Base-by-base conservation (phyloP, 2,797 vertebrate genomes). In the Rhinogobio ventralis region DNA sequence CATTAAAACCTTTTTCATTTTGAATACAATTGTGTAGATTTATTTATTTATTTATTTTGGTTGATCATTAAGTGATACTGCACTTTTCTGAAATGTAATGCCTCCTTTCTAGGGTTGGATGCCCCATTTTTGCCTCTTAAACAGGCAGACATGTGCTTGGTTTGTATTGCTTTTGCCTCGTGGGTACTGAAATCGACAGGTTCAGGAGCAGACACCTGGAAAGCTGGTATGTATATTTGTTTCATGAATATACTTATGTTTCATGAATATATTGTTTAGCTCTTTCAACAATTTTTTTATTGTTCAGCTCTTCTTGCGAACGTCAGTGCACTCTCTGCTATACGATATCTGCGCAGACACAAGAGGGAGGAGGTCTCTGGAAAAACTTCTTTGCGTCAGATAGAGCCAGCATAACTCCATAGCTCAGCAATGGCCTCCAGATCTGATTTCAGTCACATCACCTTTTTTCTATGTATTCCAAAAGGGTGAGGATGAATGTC, bases 121-220 rank as follows among this genome's bases (percentile, higher is more conserved):
- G 86, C 88, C 14, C 69, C 93, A n/a, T 83, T 95, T 7, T 82
- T 96, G 82, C 93, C 93, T 20, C 89, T 95, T 67, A 93, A 87
- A 83, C 96, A 97, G 86, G 95, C 97, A 5, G 98, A 99, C 86
- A 96, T 98, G 96, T 99, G 98, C 89, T 94, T 99, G 66, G 95
- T 97, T 75, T 98, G 98, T 79, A 96, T 99, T n/a, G 98, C 97
- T 10, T 98, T 99, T 86, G 97, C 97, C 0, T 98, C 97, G 0
- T 99, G 98, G 98, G 97, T 98, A 0, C 92, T 99, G 88, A 98
- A 96, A 91, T 97, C 97, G 2, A 95, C 96, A 3, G 96, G 97
- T 85, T 95, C 97, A 28, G 94, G 95, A 85, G 96, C 96, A 19
- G 97, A 99, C 20, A 93, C 96, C 85, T 99, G 98, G 98, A 99